Evolutionary conservation across 1,140 invertebrate species (phyloP).

Genomic region (Apis dorsata): DNA sequence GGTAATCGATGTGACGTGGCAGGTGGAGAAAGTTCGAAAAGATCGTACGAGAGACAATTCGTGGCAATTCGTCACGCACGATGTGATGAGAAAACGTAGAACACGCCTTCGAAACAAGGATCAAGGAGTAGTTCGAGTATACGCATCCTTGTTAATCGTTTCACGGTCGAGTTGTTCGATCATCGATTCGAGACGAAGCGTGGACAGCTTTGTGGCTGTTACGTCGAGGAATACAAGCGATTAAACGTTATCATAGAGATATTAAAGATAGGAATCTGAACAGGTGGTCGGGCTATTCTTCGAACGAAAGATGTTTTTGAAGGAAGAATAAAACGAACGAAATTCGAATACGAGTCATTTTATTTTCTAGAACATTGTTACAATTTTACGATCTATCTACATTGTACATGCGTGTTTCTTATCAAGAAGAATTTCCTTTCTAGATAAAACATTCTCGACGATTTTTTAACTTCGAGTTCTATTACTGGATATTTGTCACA

Average conservation of each 20-base stretch:
- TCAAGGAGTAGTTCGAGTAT: background rate
- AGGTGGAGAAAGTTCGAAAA: conserved; percentile 32
- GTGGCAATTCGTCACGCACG: conserved; percentile 75
- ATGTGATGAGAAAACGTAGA: conserved; percentile 71
- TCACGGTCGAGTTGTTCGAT: conserved; percentile 26
- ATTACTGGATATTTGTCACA: too few species aligned
- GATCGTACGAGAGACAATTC: conserved; percentile 36
- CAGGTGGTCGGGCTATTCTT: conserved; percentile 25
- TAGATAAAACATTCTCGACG: too few species aligned
- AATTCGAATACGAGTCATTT: too few species aligned
- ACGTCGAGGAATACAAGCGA: background rate
- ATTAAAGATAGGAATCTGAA: conserved; percentile 16
- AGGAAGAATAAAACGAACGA: background rate
- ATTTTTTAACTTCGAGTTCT: too few species aligned
- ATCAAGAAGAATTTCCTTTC: too few species aligned
- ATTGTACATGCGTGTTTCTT: too few species aligned
- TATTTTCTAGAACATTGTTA: too few species aligned
- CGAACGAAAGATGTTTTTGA: background rate
- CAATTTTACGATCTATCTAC: too few species aligned
- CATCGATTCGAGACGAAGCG: too few species aligned
- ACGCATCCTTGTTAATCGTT: conserved; percentile 31
- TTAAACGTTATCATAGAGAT: conserved; percentile 8
- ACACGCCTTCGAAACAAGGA: conserved; percentile 38
- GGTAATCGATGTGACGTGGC: background rate
- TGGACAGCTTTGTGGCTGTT: background rate